Percentiles rank a stretch among this genome's conserved stretches.
These are phyloP conservation scores for Diceros bicornis DNA, from an alignment of 2,797 vertebrate genomes.

Conservation along the genomic window DNA sequence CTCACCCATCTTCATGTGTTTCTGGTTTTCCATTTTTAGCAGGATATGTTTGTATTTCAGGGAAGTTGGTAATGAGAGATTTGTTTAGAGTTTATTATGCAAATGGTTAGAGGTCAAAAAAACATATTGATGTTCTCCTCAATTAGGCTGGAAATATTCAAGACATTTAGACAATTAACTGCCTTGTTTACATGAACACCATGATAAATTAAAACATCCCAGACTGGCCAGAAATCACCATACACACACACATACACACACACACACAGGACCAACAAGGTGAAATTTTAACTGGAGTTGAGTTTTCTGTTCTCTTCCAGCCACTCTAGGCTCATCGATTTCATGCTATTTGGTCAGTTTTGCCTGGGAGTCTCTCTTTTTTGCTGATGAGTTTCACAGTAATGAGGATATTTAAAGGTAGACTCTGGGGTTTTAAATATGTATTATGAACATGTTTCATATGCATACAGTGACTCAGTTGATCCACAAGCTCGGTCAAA, in stretches of 20 bases:
- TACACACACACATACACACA: neutral
- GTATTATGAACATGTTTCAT: conserved; percentile 55
- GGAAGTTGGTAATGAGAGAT: conserved; percentile 65
- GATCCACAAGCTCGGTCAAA: conserved; percentile 66
- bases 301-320: conserved; percentile 48
- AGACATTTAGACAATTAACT: conserved; percentile 66
- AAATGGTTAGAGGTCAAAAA: conserved; percentile 65
- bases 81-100: conserved; percentile 69
- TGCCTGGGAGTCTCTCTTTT: conserved; percentile 22
- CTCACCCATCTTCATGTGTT: neutral
- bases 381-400: conserved; percentile 47
- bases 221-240: conserved; percentile 45
- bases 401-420: conserved; percentile 73
- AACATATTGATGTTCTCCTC: conserved; percentile 58
- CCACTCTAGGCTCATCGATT: neutral
- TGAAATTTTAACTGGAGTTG: conserved; percentile 47
- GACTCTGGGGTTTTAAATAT: conserved; percentile 69
- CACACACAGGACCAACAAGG: neutral
- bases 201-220: conserved; percentile 51
- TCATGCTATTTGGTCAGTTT: conserved; percentile 62
- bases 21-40: conserved; percentile 65
- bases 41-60: conserved; percentile 57
- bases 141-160: conserved; percentile 68
- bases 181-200: conserved; percentile 19
- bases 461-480: conserved; percentile 65